These are phyloP conservation scores for Manacus vitellinus DNA, from an alignment of 2,113 vertebrate species.

Conservation along the genomic window DNA sequence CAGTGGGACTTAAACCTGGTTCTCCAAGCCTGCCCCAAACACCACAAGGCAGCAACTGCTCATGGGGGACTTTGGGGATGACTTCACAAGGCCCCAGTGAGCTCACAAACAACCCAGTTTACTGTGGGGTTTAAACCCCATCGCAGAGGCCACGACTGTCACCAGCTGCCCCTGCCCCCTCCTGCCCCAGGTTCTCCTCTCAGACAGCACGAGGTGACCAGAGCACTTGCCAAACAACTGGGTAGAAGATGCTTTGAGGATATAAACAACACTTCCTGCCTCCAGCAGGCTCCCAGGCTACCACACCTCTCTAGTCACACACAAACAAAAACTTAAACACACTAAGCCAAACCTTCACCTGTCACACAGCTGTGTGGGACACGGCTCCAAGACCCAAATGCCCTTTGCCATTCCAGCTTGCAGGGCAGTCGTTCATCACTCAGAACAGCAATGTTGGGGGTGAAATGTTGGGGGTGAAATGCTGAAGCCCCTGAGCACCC, in stretches of 20 bases:
- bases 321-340: background rate
- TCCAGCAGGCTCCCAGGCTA: background rate
- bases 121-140: background rate
- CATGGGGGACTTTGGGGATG: background rate
- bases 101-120: background rate
- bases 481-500: background rate
- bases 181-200: background rate
- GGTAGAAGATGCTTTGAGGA: background rate
- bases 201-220: fast-evolving
- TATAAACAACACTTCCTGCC: background rate
- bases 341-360: background rate
- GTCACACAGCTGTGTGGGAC: fast-evolving
- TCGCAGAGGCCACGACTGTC: background rate
- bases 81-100: background rate
- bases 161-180: background rate
- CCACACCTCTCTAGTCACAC: background rate
- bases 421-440: background rate
- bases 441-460: background rate
- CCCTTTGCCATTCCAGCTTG: background rate
- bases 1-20: fast-evolving
- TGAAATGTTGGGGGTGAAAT: background rate
- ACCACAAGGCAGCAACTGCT: background rate
- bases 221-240: background rate
- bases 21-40: background rate
- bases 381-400: fast-evolving